Evolutionary conservation across 2,888 invertebrate genomes (phyloP), one percentile per base, ranked within the genome.

Genomic region (Athalia circularis): DNA sequence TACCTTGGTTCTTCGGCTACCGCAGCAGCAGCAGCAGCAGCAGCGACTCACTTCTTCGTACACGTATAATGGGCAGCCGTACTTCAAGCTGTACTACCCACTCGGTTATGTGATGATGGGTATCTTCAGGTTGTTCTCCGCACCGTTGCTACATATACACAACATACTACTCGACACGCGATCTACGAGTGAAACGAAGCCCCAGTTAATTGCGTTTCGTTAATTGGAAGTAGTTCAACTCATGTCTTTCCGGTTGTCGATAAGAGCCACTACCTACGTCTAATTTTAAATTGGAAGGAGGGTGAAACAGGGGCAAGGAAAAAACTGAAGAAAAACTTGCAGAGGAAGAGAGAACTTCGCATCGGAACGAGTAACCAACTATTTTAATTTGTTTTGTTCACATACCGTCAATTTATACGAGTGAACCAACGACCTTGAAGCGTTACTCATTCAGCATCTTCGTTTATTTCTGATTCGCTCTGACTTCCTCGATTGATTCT

Each of bases 171-270:
- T 9, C n/a, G 6, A 68, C 68, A 68, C 68, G 68, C 68, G 68
- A 68, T 65, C 5, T 15, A 48, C 13, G 13, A 5, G 52, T 54
- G 11, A 11, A 68, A 68, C 68, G 54, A 68, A 68, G 68, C 29
- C 50, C 68, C 52, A 54, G 54, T 54, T 68, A 68, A 68, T 68
- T 68, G 68, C 68, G 68, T 68, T 68, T 68, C 68, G 68, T 68
- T 68, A 68, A 68, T 68, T 68, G 54, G 68, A 68, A 68, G 29
- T 68, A 52, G 68, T 52, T 68, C 15, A 54, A 68, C 13, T 68
- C 5, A 15, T 54, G 15, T 68, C 68, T 68, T 52, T 68, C 68
- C 68, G 54, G 68, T 68, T 68, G 54, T 68, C 68, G 68, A 68
- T 68, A 68, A 68, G 68, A 68, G 45, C 15, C 52, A n/a, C 61